Percentiles rank a stretch among this genome's conserved stretches.
phyloP scores from a whole-genome alignment of 2,888 invertebrate genomes.

The Galerucella calmariensis region DNA sequence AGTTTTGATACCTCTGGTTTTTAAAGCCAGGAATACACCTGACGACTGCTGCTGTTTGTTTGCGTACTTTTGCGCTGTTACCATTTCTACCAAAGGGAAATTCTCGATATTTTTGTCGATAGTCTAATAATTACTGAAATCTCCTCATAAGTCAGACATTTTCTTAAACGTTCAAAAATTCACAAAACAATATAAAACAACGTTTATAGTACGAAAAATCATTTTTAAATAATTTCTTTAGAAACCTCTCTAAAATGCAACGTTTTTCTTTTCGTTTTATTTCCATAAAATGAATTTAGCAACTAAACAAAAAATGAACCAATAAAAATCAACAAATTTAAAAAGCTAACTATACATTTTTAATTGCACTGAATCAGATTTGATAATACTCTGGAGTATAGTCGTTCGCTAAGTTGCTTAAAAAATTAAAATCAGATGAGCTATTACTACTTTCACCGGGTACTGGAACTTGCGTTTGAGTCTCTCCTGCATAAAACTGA shows the following conservation, averaged over 20 bases:
- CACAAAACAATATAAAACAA: not conserved
- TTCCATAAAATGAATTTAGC: not conserved
- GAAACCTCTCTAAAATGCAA: too few species aligned
- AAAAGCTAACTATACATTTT: constrained; percentile 46
- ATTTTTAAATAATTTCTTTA: not conserved
- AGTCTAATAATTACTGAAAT: not conserved
- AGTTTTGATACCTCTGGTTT: too few species aligned
- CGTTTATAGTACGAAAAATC: not conserved
- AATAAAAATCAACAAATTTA: constrained; percentile 43
- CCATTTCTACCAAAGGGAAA: too few species aligned
- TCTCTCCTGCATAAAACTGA: constrained; percentile 74
- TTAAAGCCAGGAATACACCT: too few species aligned
- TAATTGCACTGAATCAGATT: constrained; percentile 68
- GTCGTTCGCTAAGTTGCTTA: constrained; percentile 91
- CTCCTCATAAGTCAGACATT: not conserved
- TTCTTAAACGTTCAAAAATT: not conserved
- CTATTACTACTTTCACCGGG: constrained; percentile 87
- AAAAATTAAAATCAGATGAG: constrained; percentile 94
- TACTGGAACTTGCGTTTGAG: constrained; percentile 56
- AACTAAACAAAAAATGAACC: constrained; percentile 28
- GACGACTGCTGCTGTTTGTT: too few species aligned
- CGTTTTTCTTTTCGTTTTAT: not conserved
- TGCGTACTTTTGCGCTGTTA: too few species aligned
- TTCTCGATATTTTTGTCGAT: too few species aligned
- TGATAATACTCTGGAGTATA: constrained; percentile 93